Percentiles rank a stretch among this genome's conserved stretches.
These are phyloP conservation scores for Drosophila azteca DNA, from an alignment of 1,140 invertebrate species.

Conservation along the genomic window DNA sequence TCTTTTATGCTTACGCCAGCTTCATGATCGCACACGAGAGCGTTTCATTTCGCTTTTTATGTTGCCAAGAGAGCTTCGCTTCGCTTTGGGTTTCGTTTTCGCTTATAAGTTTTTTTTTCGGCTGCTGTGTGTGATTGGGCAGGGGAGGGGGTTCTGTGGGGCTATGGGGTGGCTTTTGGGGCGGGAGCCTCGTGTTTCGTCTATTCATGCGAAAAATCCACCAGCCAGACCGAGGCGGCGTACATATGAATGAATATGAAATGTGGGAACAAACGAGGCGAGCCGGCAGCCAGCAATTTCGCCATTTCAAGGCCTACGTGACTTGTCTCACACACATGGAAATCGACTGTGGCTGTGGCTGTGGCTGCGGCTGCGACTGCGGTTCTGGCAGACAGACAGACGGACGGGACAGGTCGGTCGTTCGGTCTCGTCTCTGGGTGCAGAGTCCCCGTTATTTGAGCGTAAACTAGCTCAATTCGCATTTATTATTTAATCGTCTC, in stretches of 20 bases:
- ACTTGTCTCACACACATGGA: slow-evolving; percentile 74
- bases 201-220: slow-evolving; percentile 71
- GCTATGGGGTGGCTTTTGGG: slow-evolving; percentile 4
- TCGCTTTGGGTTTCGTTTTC: slow-evolving; percentile 48
- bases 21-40: slow-evolving; percentile 8
- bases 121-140: slow-evolving; percentile 42
- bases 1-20: slow-evolving; percentile 46
- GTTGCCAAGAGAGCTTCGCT: slow-evolving; percentile 48
- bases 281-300: slow-evolving; percentile 59
- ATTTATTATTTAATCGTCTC: slow-evolving; percentile 31
- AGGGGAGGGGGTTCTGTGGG: too few relatives aligned
- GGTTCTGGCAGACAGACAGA: slow-evolving; percentile 18
- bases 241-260: slow-evolving; percentile 57
- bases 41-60: slow-evolving; percentile 15
- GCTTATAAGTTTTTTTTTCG: slow-evolving; percentile 29
- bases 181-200: slow-evolving; percentile 62
- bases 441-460: slow-evolving; percentile 47
- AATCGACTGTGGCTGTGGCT: slow-evolving; percentile 45
- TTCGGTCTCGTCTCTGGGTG: slow-evolving; percentile 10
- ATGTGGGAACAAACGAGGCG: slow-evolving; percentile 44
- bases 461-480: slow-evolving; percentile 21
- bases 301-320: slow-evolving; percentile 78
- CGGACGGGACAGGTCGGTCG: slow-evolving; percentile 22
- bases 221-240: slow-evolving; percentile 14
- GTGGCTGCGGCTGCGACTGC: slow-evolving; percentile 39